phyloP scores from a whole-genome alignment of 2,888 invertebrate species.

The Caradrina clavipalpis region DNA sequence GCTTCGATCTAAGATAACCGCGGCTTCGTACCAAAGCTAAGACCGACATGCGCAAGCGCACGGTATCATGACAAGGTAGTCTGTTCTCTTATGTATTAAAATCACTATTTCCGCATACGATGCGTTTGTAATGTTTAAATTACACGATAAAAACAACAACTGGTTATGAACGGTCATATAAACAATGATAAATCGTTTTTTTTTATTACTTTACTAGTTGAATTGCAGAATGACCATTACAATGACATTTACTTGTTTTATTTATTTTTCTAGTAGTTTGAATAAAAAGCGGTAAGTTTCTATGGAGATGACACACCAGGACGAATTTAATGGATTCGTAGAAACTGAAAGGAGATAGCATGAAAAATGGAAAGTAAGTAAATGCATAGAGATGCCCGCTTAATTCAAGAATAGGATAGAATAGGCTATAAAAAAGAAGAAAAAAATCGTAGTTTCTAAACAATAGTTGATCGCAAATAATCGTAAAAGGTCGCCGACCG shows the following conservation, averaged over 20 bases:
- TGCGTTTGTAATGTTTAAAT: constrained; percentile 29
- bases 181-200: constrained; percentile 36
- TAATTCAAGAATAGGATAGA: no score
- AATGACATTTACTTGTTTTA: no score
- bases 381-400: no score
- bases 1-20: constrained; percentile 38
- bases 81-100: constrained; percentile 32
- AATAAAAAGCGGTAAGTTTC: no score
- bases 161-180: constrained; percentile 35
- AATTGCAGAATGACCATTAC: constrained; percentile 4
- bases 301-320: no score
- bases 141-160: constrained; percentile 37
- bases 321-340: no score
- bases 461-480: constrained; percentile 68
- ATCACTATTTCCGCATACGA: constrained; percentile 40
- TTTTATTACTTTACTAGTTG: constrained; percentile 18
- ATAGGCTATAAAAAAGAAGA: not conserved
- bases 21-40: constrained; percentile 13
- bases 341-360: no score
- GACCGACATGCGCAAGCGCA: constrained; percentile 20
- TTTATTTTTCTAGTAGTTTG: no score
- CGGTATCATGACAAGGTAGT: constrained; percentile 30
- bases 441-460: constrained; percentile 66
- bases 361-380: no score
- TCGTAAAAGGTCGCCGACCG: constrained; percentile 79